phyloP scores from a whole-genome alignment of 2,888 invertebrate species.

The Himalopsyche anomala region DNA sequence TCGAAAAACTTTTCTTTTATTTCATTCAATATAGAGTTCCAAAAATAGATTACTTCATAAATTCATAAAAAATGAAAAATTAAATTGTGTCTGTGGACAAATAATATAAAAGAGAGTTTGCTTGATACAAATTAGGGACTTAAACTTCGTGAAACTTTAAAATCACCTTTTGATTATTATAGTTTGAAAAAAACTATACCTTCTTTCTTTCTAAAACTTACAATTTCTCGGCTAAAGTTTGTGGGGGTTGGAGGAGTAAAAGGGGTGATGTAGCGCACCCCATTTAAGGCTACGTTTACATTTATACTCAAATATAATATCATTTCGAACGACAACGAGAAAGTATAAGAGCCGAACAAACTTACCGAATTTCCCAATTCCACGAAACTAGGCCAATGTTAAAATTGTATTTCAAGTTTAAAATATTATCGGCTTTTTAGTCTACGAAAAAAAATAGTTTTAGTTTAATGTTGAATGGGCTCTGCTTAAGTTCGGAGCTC shows the following conservation, averaged over 20 bases:
- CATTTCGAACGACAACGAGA: background rate
- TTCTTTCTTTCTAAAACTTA: background rate
- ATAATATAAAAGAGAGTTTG: too few relatives aligned
- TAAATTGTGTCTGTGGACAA: too few relatives aligned
- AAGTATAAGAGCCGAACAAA: background rate
- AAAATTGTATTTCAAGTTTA: too few relatives aligned
- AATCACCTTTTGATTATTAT: background rate
- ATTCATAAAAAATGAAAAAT: too few relatives aligned
- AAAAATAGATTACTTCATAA: too few relatives aligned
- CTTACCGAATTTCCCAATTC: background rate
- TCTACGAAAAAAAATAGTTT: too few relatives aligned
- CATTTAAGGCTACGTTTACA: background rate
- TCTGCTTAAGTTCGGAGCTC: too few relatives aligned
- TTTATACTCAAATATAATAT: slow-evolving; percentile 2
- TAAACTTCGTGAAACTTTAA: background rate
- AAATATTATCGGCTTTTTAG: too few relatives aligned
- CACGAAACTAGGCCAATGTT: background rate
- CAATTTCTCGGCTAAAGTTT: background rate
- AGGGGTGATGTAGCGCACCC: background rate
- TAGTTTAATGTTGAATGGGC: too few relatives aligned
- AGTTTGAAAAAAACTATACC: background rate
- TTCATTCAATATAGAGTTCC: too few relatives aligned
- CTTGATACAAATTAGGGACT: too few relatives aligned
- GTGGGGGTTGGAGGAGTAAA: background rate
- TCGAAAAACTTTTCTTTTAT: too few relatives aligned